Evolutionary conservation across 2,113 vertebrate genomes (phyloP).

Genomic region (Lagopus leucura): DNA sequence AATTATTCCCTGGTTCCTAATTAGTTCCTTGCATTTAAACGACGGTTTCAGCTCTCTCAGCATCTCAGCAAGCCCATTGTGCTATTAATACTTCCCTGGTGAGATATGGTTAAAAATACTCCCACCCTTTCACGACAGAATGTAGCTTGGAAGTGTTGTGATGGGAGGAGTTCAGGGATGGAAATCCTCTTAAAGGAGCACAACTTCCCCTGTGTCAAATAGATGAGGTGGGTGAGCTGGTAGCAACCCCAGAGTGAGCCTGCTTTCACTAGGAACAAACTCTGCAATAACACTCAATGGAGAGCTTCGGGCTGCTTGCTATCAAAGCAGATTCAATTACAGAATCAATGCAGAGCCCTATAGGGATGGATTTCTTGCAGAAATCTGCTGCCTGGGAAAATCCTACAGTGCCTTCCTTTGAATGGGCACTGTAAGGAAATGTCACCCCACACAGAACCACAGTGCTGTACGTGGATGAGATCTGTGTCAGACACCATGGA

Average conservation of each 20-base stretch:
- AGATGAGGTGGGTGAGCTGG: neutral
- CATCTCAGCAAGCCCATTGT: slow-evolving; percentile 45
- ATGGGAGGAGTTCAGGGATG: slow-evolving; percentile 34
- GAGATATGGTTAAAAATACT: slow-evolving; percentile 59
- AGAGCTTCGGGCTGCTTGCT: rapidly evolving
- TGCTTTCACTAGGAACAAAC: neutral
- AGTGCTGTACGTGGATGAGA: neutral
- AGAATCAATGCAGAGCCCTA: rapidly evolving
- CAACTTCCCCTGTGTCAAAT: neutral
- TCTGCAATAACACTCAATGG: rapidly evolving
- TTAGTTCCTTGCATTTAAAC: slow-evolving; percentile 9
- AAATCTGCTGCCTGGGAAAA: neutral
- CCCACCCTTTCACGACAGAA: slow-evolving; percentile 35
- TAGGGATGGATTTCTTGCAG: neutral
- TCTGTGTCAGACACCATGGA: rapidly evolving
- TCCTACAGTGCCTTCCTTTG: neutral
- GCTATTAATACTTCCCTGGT: slow-evolving; percentile 56
- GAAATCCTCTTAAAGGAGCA: slow-evolving; percentile 21
- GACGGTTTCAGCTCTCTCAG: neutral
- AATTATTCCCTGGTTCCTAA: slow-evolving; percentile 17
- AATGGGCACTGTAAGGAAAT: neutral
- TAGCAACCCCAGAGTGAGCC: neutral
- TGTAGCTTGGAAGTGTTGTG: slow-evolving; percentile 6
- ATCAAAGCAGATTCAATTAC: neutral
- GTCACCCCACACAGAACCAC: rapidly evolving